These are phyloP conservation scores for Alosa sapidissima DNA, from an alignment of 2,797 vertebrate species.

Conservation along the genomic window DNA sequence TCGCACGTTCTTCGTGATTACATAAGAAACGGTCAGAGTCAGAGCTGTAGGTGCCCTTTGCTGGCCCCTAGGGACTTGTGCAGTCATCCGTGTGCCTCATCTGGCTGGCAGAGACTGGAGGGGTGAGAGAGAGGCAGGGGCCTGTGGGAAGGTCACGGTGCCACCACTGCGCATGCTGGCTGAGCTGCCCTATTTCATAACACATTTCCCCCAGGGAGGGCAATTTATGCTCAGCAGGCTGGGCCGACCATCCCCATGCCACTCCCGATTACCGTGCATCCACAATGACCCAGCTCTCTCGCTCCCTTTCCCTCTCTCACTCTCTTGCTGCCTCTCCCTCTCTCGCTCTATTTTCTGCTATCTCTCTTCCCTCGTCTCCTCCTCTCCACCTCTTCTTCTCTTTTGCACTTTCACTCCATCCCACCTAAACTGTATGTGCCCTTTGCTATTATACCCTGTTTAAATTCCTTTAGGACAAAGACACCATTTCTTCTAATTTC, in stretches of 20 bases:
- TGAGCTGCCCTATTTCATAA: slow-evolving; percentile 24
- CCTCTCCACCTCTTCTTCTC: background rate
- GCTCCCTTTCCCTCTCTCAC: background rate
- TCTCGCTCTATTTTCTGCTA: background rate
- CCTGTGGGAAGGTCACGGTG: slow-evolving; percentile 53
- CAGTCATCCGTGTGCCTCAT: slow-evolving; percentile 18
- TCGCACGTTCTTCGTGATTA: slow-evolving; percentile 23
- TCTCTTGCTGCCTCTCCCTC: background rate
- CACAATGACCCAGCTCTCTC: background rate
- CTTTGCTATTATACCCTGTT: background rate
- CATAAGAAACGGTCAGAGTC: slow-evolving; percentile 37
- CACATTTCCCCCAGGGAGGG: slow-evolving; percentile 24
- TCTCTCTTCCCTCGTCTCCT: background rate
- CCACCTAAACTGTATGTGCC: background rate
- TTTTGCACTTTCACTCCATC: background rate
- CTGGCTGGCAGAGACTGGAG: slow-evolving; percentile 51
- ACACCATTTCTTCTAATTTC: background rate
- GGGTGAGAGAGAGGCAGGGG: slow-evolving; percentile 47
- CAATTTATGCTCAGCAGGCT: slow-evolving; percentile 10
- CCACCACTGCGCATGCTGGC: slow-evolving; percentile 47
- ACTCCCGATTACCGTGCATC: slow-evolving; percentile 29
- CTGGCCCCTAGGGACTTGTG: slow-evolving; percentile 33
- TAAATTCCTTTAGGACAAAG: background rate
- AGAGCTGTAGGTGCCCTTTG: slow-evolving; percentile 40
- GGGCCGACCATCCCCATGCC: slow-evolving; percentile 6